Evolutionary conservation across 2,888 invertebrate species (phyloP).

Genomic region (Leptinotarsa haldemani): DNA sequence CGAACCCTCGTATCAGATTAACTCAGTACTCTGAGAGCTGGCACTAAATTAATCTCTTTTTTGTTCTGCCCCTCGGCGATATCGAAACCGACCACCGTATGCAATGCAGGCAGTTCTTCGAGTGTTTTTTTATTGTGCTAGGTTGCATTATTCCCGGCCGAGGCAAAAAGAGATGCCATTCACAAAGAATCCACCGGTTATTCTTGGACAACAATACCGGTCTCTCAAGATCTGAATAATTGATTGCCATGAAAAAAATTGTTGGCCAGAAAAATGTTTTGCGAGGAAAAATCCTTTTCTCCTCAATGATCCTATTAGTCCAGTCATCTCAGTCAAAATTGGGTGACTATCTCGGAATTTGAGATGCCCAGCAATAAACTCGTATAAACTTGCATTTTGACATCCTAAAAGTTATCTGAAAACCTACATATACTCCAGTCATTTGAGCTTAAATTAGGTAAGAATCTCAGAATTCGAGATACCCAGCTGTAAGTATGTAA

Average conservation of each 20-base stretch:
- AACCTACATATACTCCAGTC: too few species aligned
- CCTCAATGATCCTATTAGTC: too few species aligned
- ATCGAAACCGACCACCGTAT: conserved; percentile 2
- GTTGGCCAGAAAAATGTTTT: neutral
- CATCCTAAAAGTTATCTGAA: too few species aligned
- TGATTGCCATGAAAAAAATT: conserved; percentile 20
- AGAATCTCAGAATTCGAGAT: too few species aligned
- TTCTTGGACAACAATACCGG: conserved; percentile 26
- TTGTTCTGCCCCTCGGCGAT: neutral
- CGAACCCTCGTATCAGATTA: neutral
- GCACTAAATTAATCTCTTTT: conserved; percentile 5
- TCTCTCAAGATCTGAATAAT: conserved; percentile 21
- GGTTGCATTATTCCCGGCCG: neutral
- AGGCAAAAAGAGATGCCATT: conserved; percentile 5
- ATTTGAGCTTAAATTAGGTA: too few species aligned
- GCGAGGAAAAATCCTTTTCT: neutral
- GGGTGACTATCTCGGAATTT: too few species aligned
- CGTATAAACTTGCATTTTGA: too few species aligned
- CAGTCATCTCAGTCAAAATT: too few species aligned
- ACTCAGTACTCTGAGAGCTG: neutral
- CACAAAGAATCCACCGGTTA: conserved; percentile 13
- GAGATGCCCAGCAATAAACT: too few species aligned
- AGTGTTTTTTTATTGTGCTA: conserved; percentile 1
- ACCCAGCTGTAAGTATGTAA: too few species aligned
- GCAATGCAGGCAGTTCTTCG: neutral